Conservation (phyloP, 2,113 vertebrate species). For the Oryzias curvinotus region DNA sequence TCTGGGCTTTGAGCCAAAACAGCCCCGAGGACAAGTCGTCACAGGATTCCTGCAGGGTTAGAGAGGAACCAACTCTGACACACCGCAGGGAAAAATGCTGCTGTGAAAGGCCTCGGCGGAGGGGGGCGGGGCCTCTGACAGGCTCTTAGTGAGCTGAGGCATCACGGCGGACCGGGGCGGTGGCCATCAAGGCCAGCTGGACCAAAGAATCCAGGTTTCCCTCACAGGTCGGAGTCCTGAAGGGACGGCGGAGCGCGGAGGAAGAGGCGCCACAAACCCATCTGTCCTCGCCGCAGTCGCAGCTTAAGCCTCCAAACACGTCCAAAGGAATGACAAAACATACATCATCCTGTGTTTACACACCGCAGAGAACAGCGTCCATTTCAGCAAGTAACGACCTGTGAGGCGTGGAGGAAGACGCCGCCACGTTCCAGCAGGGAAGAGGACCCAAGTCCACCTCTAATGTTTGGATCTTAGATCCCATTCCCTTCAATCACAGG, state of each 20-base stretch:
- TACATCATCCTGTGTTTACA: constrained; percentile 36
- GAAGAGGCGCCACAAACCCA: constrained; percentile 66
- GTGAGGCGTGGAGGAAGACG: background rate
- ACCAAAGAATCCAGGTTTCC: constrained; percentile 72
- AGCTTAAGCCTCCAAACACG: constrained; percentile 52
- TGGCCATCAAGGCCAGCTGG: constrained; percentile 65
- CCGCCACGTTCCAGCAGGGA: too few species aligned
- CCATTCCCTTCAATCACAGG: too few species aligned
- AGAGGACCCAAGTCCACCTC: too few species aligned
- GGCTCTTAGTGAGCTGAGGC: constrained; percentile 72
- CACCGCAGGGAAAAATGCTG: constrained; percentile 64
- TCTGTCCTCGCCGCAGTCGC: constrained; percentile 64
- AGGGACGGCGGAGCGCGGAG: constrained; percentile 60
- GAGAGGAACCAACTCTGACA: constrained; percentile 73
- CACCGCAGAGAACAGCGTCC: constrained; percentile 29
- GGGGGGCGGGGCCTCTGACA: constrained; percentile 70
- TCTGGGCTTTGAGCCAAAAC: constrained; percentile 32
- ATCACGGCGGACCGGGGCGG: constrained; percentile 62
- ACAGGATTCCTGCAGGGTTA: constrained; percentile 71
- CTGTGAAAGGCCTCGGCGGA: constrained; percentile 70
- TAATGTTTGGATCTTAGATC: too few species aligned
- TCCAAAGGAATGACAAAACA: constrained; percentile 63
- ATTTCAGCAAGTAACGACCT: constrained; percentile 53
- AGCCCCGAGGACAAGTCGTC: constrained; percentile 73
- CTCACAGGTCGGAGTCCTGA: constrained; percentile 46